Percentiles rank a stretch among this genome's conserved stretches.
phyloP scores from a whole-genome alignment of 2,797 vertebrate species.

The Melanotaenia maccullochi region DNA sequence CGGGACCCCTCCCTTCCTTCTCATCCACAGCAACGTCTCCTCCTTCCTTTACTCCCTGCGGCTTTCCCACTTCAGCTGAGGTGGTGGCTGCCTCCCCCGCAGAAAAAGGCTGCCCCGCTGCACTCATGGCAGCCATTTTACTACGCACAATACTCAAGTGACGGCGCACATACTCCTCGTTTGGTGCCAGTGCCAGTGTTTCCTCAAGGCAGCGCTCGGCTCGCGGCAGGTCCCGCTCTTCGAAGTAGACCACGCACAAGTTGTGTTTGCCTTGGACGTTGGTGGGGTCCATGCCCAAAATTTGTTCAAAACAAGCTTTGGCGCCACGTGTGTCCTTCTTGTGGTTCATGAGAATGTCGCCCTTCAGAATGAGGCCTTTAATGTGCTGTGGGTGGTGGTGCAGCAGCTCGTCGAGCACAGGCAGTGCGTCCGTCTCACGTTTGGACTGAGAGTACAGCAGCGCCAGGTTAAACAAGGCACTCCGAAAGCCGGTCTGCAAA shows the following conservation, averaged over 20 bases:
- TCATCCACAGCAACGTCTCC: constrained; percentile 59
- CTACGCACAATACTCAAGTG: constrained; percentile 93
- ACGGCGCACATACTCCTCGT: constrained; percentile 95
- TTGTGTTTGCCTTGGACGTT: constrained; percentile 99
- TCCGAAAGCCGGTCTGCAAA: constrained; percentile 92
- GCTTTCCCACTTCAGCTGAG: constrained; percentile 35
- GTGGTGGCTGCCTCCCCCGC: constrained; percentile 59
- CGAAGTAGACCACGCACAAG: constrained; percentile 97
- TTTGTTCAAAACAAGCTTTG: constrained; percentile 92
- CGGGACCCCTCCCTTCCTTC: constrained; percentile 69
- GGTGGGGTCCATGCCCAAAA: constrained; percentile 90
- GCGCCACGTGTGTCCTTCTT: constrained; percentile 94
- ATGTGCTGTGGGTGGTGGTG: constrained; percentile 93
- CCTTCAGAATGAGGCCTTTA: constrained; percentile 97
- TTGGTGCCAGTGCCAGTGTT: constrained; percentile 91
- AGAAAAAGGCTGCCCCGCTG: constrained; percentile 76
- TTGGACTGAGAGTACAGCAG: constrained; percentile 93
- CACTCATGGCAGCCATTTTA: constrained; percentile 90
- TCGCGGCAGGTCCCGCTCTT: constrained; percentile 90
- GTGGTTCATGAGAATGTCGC: constrained; percentile 99
- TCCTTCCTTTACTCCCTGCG: constrained; percentile 57
- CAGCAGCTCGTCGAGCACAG: constrained; percentile 91
- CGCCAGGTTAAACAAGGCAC: constrained; percentile 96
- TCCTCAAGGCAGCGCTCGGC: constrained; percentile 94
- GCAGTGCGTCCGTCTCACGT: constrained; percentile 91